Percentiles rank a stretch among this genome's conserved stretches.
These are phyloP conservation scores for Nymphalis urticae DNA, from an alignment of 2,888 invertebrate species.

Conservation along the genomic window DNA sequence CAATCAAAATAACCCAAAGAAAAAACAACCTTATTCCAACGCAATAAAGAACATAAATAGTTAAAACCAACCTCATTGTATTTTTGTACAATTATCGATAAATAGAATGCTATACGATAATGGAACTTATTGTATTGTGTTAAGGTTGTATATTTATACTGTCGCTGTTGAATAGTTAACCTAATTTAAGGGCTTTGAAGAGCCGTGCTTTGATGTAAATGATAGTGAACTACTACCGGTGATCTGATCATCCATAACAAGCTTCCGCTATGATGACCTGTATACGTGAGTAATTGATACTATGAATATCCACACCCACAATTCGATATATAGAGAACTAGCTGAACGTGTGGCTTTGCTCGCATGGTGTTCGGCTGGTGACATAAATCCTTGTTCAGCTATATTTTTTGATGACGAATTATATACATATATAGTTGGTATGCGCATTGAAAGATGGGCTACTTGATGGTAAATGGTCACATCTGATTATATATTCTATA, in stretches of 20 bases:
- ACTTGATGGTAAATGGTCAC: too few relatives aligned
- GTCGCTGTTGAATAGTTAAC: constrained; percentile 30
- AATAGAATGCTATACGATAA: constrained; percentile 11
- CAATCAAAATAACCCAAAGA: constrained; percentile 4
- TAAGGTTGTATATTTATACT: constrained; percentile 15
- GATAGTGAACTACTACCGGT: constrained; percentile 27
- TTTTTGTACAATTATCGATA: neutral
- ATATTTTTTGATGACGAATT: too few relatives aligned
- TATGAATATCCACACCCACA: constrained; percentile 5
- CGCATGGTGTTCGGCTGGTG: too few relatives aligned
- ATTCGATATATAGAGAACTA: too few relatives aligned
- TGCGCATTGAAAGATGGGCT: too few relatives aligned
- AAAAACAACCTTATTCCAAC: constrained; percentile 18
- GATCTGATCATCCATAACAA: constrained; percentile 16
- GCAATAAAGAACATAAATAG: neutral
- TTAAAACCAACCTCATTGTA: neutral
- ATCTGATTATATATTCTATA: too few relatives aligned
- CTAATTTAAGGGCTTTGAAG: constrained; percentile 46
- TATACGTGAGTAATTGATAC: constrained; percentile 10
- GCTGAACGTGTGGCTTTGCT: too few relatives aligned
- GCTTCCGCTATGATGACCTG: constrained; percentile 27
- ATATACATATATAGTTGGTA: too few relatives aligned
- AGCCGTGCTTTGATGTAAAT: constrained; percentile 44
- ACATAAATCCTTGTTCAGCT: too few relatives aligned
- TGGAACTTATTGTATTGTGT: constrained; percentile 14